A percentile compares a stretch with the other conserved stretches of the same genome.
These are phyloP conservation scores for Trachelus tabidus DNA, from an alignment of 2,888 invertebrate genomes.

Conservation along the genomic window DNA sequence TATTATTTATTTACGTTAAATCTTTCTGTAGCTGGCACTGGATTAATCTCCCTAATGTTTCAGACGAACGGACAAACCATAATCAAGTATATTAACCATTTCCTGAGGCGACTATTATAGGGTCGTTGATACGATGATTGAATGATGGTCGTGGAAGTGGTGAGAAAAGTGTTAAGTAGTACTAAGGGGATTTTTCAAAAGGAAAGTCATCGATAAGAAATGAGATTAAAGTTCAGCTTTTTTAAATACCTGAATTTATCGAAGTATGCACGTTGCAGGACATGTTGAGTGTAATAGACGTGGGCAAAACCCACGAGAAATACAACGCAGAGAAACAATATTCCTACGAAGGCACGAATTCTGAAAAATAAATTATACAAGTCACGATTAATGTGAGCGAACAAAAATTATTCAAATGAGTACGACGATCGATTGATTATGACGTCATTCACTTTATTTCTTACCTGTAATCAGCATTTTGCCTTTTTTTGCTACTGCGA, in stretches of 20 bases:
- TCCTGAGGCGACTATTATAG: slow-evolving; percentile 21
- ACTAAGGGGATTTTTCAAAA: background rate
- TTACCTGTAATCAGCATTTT: slow-evolving; percentile 62
- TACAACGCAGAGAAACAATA: slow-evolving; percentile 83
- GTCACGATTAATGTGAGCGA: background rate
- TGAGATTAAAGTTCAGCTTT: background rate
- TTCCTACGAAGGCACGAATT: slow-evolving; percentile 83
- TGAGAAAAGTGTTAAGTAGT: background rate
- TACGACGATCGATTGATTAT: background rate
- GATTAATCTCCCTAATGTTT: background rate
- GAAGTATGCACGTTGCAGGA: slow-evolving; percentile 84
- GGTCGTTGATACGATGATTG: background rate
- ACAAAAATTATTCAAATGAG: background rate
- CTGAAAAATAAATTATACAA: slow-evolving; percentile 67
- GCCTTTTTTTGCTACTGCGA: slow-evolving; percentile 56
- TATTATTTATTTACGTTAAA: background rate
- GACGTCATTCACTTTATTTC: background rate
- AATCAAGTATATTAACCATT: slow-evolving; percentile 37
- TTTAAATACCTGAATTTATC: slow-evolving; percentile 73
- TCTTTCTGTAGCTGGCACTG: background rate
- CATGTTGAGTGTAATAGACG: slow-evolving; percentile 84
- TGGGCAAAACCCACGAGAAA: slow-evolving; percentile 88
- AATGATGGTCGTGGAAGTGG: background rate
- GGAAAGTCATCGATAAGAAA: background rate
- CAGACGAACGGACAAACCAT: slow-evolving; percentile 26